Evolutionary conservation across 2,113 vertebrate genomes (phyloP).

Genomic region (Nycticorax nycticorax): DNA sequence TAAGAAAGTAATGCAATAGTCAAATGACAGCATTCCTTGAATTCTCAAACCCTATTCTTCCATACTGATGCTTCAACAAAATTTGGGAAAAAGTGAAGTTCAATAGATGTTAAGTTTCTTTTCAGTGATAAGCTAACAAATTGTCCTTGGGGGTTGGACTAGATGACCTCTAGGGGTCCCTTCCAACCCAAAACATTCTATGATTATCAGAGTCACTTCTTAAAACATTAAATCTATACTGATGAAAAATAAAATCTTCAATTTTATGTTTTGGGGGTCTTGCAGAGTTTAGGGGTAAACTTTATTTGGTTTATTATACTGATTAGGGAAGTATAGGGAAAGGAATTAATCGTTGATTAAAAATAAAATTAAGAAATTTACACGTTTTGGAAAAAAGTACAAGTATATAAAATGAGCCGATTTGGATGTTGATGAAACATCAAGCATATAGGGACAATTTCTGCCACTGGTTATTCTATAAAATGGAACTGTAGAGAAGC

Average conservation of each 20-base stretch:
- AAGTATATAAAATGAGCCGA: neutral
- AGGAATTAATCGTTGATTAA: neutral
- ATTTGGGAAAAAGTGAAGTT: neutral
- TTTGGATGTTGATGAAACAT: neutral
- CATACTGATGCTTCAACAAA: neutral
- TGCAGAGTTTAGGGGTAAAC: neutral
- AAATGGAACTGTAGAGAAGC: neutral
- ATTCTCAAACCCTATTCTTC: neutral
- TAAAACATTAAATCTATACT: neutral
- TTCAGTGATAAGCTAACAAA: neutral
- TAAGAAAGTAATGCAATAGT: neutral
- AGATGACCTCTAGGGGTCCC: too few species aligned
- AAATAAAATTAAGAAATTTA: neutral
- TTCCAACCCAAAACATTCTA: too few species aligned
- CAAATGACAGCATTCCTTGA: neutral
- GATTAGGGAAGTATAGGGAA: neutral
- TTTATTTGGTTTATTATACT: neutral
- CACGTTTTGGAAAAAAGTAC: neutral
- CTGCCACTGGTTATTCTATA: neutral
- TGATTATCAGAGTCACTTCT: neutral
- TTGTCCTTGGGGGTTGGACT: too few species aligned
- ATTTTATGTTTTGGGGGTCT: neutral
- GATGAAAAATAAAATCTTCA: neutral
- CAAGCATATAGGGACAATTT: neutral
- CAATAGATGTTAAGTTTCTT: neutral